A percentile compares a stretch with the other conserved stretches of the same genome.
Conservation (phyloP, 2,888 invertebrate species). For the Imbricaverruca yamaguchii region DNA sequence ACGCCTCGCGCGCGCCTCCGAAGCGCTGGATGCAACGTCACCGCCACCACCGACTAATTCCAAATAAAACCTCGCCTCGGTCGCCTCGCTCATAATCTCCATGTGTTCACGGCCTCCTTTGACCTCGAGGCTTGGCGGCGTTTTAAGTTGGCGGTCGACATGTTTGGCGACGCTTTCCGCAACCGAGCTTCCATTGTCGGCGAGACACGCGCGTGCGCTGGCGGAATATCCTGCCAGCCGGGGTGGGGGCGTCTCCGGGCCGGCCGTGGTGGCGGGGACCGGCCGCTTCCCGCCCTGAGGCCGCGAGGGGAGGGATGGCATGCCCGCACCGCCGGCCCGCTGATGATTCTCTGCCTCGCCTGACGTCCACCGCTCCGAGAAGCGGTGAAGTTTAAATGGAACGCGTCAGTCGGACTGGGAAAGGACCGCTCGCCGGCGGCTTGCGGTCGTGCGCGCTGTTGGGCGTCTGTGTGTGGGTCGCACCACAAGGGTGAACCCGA, state of each 20-base stretch:
- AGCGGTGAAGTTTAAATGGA: background rate
- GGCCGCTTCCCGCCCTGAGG: background rate
- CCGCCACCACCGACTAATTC: background rate
- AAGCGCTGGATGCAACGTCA: no score
- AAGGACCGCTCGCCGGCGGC: no score
- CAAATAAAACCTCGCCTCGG: background rate
- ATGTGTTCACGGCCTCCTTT: background rate
- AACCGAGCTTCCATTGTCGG: no score
- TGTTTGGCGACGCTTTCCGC: no score
- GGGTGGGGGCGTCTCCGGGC: background rate
- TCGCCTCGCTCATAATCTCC: slow-evolving; percentile 1
- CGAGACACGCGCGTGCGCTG: no score
- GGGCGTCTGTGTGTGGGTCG: no score
- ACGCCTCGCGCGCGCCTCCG: no score
- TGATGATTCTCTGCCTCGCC: background rate
- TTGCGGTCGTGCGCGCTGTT: no score
- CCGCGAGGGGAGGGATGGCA: background rate
- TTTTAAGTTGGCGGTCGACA: background rate
- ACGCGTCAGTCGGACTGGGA: background rate
- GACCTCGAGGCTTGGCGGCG: background rate
- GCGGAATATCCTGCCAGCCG: no score
- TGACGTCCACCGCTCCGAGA: background rate
- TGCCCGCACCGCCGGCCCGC: background rate
- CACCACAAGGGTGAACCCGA: no score
- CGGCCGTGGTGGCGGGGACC: background rate